phyloP scores from a whole-genome alignment of 2,888 invertebrate genomes.

The Nipponacmea schrenckii region DNA sequence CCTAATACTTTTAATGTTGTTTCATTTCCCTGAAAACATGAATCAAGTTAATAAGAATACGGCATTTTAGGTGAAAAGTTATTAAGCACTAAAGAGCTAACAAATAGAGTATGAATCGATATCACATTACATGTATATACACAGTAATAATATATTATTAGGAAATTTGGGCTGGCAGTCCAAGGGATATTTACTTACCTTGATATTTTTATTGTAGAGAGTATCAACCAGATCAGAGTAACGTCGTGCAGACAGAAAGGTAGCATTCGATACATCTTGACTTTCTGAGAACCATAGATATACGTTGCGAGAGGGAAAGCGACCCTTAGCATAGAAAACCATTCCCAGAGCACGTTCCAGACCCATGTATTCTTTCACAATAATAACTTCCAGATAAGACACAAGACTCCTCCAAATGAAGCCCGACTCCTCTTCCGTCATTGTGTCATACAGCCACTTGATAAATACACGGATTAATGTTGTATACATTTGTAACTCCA shows the following conservation, averaged over 20 bases:
- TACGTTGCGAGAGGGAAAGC: conserved; percentile 45
- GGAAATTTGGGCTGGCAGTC: too few species aligned
- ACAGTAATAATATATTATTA: too few species aligned
- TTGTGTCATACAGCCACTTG: conserved; percentile 66
- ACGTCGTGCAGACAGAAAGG: conserved; percentile 47
- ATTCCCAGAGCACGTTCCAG: conserved; percentile 50
- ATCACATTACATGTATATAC: too few species aligned
- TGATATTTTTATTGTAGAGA: conserved; percentile 37
- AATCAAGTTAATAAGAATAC: neutral
- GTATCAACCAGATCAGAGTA: conserved; percentile 47
- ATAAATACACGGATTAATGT: conserved; percentile 48
- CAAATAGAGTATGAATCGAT: too few species aligned
- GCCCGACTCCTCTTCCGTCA: conserved; percentile 47
- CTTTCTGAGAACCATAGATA: conserved; percentile 52
- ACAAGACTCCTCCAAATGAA: conserved; percentile 53
- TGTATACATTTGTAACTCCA: conserved; percentile 52
- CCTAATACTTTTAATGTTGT: conserved; percentile 12
- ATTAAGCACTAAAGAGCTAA: too few species aligned
- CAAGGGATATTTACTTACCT: too few species aligned
- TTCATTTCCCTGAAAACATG: conserved; percentile 12
- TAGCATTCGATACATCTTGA: conserved; percentile 51
- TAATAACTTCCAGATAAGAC: conserved; percentile 52
- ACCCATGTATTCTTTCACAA: conserved; percentile 52
- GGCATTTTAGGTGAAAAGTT: too few species aligned
- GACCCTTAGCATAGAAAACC: conserved; percentile 48